phyloP scores from a whole-genome alignment of 2,797 vertebrate genomes.

The Peromyscus aztecus region DNA sequence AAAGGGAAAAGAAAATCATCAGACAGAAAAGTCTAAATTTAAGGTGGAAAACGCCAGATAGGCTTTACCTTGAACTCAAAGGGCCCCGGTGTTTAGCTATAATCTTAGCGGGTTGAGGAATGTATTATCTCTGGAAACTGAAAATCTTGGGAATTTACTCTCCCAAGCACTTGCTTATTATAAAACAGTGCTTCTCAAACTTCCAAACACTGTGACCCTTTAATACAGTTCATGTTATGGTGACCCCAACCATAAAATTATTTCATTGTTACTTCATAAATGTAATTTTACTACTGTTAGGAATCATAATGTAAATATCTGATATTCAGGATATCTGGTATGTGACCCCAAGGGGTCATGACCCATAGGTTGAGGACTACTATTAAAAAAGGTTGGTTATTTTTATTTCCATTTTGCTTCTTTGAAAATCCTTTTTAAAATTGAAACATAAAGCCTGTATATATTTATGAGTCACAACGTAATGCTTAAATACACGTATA shows the following conservation, averaged over 20 bases:
- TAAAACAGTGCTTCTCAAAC: background rate
- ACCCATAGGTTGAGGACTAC: background rate
- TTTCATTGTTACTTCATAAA: background rate
- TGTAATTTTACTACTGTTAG: background rate
- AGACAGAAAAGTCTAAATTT: conserved; percentile 6
- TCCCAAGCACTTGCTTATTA: background rate
- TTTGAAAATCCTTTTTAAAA: background rate
- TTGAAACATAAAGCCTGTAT: background rate
- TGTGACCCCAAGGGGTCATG: background rate
- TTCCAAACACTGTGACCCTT: background rate
- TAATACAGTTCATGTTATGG: background rate
- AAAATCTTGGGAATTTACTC: background rate
- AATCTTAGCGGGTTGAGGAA: too few relatives aligned
- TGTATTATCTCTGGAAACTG: background rate
- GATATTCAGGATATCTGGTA: background rate
- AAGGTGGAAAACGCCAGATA: background rate
- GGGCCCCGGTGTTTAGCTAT: background rate
- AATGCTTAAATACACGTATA: background rate
- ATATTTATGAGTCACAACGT: background rate
- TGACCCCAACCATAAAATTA: background rate
- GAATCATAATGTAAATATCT: background rate
- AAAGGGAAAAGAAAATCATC: background rate
- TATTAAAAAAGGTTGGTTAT: background rate
- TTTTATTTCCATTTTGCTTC: background rate
- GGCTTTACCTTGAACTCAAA: background rate